These are phyloP conservation scores for Thelaira solivaga DNA, from an alignment of 2,888 invertebrate genomes.

Conservation along the genomic window DNA sequence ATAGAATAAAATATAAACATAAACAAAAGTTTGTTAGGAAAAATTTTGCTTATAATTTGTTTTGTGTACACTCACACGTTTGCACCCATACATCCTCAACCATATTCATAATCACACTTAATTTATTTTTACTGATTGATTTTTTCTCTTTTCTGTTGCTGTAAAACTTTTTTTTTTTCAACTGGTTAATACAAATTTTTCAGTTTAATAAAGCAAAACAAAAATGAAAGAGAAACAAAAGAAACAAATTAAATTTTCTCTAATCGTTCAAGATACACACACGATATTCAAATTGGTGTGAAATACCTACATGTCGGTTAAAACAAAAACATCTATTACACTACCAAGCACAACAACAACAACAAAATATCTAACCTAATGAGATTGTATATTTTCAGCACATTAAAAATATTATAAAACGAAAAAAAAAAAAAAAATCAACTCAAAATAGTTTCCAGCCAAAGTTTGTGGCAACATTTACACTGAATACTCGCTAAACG, in stretches of 20 bases:
- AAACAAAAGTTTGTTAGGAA: too few relatives aligned
- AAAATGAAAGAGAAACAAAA: not conserved
- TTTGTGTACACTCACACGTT: too few relatives aligned
- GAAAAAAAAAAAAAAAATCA: conserved; percentile 53
- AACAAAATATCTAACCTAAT: conserved; percentile 35
- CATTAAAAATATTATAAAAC: not conserved
- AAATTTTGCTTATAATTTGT: too few relatives aligned
- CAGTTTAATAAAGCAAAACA: too few relatives aligned
- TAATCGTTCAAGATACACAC: conserved; percentile 61
- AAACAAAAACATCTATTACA: conserved; percentile 43
- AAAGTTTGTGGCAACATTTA: not conserved
- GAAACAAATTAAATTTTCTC: conserved; percentile 25
- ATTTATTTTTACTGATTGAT: conserved; percentile 28
- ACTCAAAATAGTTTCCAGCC: not conserved
- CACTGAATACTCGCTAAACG: conserved; percentile 3
- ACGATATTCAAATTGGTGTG: conserved; percentile 70
- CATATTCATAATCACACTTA: conserved; percentile 1
- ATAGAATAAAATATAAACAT: too few relatives aligned
- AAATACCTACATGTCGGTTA: conserved; percentile 67
- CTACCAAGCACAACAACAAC: not conserved
- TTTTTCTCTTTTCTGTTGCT: conserved; percentile 15
- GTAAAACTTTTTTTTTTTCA: conserved; percentile 33
- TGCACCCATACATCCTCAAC: too few relatives aligned
- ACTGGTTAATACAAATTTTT: conserved; percentile 46
- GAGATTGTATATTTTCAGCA: conserved; percentile 16